Evolutionary conservation across 2,113 vertebrate genomes (phyloP).

Genomic region (Pseudois nayaur): DNA sequence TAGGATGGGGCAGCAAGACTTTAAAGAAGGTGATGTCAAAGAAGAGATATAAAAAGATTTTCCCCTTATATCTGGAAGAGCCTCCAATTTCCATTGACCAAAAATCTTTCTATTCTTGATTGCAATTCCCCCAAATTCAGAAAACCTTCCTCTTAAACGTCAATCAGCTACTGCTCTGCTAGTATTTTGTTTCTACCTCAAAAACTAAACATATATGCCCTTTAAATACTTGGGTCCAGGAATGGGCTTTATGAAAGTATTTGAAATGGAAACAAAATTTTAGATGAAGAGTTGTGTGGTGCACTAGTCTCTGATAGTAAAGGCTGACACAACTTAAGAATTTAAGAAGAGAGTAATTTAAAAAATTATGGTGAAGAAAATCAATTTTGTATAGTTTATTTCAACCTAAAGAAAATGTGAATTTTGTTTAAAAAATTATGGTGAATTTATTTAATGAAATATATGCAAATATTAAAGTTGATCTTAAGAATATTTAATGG

Average conservation of each 20-base stretch:
- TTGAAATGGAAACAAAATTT: not conserved
- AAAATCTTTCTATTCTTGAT: not conserved
- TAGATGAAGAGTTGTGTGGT: not conserved
- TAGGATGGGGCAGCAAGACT: not conserved
- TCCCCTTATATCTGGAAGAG: not conserved
- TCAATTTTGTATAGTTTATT: not conserved
- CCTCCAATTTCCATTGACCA: not conserved
- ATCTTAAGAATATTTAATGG: not conserved
- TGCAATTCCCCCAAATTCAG: not conserved
- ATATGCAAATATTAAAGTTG: not conserved
- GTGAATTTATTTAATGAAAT: not conserved
- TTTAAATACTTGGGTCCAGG: not conserved
- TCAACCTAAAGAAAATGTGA: not conserved
- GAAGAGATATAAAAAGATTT: not conserved
- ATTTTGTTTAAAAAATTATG: not conserved
- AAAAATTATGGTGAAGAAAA: not conserved
- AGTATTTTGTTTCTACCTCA: not conserved
- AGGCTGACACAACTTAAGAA: not conserved
- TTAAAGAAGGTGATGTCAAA: not conserved
- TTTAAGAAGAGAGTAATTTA: not conserved
- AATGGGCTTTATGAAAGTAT: not conserved
- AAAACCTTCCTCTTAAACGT: not conserved
- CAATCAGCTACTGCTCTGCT: not conserved
- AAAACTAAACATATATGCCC: not conserved
- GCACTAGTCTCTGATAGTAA: not conserved